A percentile compares a stretch with the other conserved stretches of the same genome.
Conservation (phyloP, 2,113 vertebrate species). For the Cyanistes caeruleus region DNA sequence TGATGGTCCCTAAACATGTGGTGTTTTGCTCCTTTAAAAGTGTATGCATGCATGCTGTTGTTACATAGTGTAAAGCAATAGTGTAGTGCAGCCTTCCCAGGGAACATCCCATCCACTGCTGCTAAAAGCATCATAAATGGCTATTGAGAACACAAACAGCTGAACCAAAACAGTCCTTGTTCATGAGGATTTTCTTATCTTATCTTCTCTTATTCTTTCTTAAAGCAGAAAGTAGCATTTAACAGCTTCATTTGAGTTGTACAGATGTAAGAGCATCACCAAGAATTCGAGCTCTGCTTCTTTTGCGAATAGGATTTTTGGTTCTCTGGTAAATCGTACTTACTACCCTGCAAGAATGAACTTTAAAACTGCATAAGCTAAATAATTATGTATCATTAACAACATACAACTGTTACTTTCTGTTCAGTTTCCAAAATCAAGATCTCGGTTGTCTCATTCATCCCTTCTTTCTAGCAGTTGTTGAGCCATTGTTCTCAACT, state of each 20-base stretch:
- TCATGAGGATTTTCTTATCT: background rate
- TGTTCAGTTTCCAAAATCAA: background rate
- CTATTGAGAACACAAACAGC: background rate
- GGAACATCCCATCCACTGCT: background rate
- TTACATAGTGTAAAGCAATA: background rate
- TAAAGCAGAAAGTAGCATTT: background rate
- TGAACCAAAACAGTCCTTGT: background rate
- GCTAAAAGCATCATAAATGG: background rate
- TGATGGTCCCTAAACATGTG: background rate
- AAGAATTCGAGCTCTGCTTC: background rate
- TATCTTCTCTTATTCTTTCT: no score
- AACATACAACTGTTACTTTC: background rate
- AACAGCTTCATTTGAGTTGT: background rate
- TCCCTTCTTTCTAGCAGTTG: background rate
- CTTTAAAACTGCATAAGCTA: background rate
- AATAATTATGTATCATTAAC: background rate
- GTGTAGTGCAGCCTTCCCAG: background rate
- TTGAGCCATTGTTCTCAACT: background rate
- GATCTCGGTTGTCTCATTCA: background rate
- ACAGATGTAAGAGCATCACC: background rate
- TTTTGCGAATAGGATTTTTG: background rate
- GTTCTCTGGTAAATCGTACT: background rate
- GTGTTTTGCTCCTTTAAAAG: background rate
- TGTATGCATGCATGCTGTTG: rapidly evolving
- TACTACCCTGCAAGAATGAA: background rate